phyloP scores from a whole-genome alignment of 2,888 invertebrate genomes.

The Platycheirus albimanus region DNA sequence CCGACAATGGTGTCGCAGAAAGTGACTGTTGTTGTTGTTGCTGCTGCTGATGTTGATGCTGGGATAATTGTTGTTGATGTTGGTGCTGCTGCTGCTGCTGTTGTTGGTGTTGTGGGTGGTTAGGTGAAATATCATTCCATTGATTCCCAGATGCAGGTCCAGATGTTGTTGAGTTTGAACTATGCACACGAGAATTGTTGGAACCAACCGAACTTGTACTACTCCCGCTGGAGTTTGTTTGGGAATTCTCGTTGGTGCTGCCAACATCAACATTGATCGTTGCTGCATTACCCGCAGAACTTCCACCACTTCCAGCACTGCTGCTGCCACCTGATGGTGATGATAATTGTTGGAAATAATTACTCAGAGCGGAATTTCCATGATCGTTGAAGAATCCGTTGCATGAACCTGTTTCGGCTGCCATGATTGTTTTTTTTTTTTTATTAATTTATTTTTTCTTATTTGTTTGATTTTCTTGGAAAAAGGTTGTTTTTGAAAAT shows the following conservation, averaged over 20 bases:
- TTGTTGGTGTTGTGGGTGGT: conserved; percentile 70
- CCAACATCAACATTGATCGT: conserved; percentile 60
- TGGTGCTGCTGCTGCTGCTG: conserved; percentile 72
- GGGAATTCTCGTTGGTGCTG: conserved; percentile 67
- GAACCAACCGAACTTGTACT: conserved; percentile 67
- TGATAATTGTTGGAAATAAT: conserved; percentile 77
- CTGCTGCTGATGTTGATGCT: conserved; percentile 78
- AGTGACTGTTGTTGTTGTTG: conserved; percentile 76
- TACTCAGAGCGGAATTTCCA: conserved; percentile 78
- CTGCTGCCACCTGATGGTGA: conserved; percentile 75
- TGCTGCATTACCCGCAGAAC: conserved; percentile 56
- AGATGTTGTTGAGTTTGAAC: conserved; percentile 51
- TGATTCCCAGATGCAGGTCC: conserved; percentile 47
- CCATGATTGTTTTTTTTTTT: conserved; percentile 70
- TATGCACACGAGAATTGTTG: conserved; percentile 50
- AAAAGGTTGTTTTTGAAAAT: conserved; percentile 4
- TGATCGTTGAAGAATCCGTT: conserved; percentile 81
- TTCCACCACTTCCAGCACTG: conserved; percentile 57
- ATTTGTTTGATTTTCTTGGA: conserved; percentile 16
- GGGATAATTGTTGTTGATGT: conserved; percentile 68
- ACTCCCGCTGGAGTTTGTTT: conserved; percentile 60
- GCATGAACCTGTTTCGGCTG: conserved; percentile 77
- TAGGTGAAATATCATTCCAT: conserved; percentile 64
- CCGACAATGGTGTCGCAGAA: conserved; percentile 75
- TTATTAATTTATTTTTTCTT: neutral